Conservation (phyloP, 2,797 vertebrate species). For the Corythornis leucogaster region DNA sequence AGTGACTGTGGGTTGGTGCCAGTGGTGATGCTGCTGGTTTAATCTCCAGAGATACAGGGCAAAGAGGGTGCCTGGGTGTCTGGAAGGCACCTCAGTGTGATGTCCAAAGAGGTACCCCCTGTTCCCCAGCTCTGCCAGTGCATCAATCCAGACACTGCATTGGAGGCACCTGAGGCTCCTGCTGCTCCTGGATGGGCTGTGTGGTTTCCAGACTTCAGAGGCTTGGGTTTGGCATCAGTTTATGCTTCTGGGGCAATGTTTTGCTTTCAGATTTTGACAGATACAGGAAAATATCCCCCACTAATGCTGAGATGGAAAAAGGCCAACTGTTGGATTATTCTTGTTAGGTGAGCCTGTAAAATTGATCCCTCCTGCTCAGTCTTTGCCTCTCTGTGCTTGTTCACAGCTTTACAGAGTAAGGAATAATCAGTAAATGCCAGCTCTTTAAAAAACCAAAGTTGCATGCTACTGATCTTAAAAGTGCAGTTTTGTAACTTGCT, state of each 20-base stretch:
- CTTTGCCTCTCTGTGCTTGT: background rate
- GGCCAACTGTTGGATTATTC: conserved; percentile 40
- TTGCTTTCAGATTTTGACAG: conserved; percentile 30
- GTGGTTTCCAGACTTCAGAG: background rate
- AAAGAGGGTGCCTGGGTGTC: background rate
- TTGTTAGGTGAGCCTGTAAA: conserved; percentile 4
- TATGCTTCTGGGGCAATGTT: conserved; percentile 20
- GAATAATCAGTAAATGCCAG: background rate
- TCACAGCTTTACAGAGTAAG: conserved; percentile 25
- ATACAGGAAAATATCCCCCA: background rate
- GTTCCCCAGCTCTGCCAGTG: fast-evolving
- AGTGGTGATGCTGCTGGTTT: background rate
- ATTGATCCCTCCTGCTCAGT: background rate
- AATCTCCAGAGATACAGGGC: background rate
- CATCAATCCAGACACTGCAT: fast-evolving
- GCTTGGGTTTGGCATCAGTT: background rate
- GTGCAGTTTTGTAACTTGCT: conserved; percentile 22
- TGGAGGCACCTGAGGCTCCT: background rate
- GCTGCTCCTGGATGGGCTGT: background rate
- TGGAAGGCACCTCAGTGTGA: background rate
- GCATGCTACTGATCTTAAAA: background rate
- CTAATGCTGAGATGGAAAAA: conserved; percentile 8
- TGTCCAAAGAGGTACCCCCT: fast-evolving
- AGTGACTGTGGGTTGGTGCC: background rate
- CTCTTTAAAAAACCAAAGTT: conserved; percentile 4